Percentiles rank a stretch among this genome's conserved stretches.
Evolutionary conservation across 53 echinoderm and acorn worm species (phyloP).

Genomic region (Echinarachnius parma): DNA sequence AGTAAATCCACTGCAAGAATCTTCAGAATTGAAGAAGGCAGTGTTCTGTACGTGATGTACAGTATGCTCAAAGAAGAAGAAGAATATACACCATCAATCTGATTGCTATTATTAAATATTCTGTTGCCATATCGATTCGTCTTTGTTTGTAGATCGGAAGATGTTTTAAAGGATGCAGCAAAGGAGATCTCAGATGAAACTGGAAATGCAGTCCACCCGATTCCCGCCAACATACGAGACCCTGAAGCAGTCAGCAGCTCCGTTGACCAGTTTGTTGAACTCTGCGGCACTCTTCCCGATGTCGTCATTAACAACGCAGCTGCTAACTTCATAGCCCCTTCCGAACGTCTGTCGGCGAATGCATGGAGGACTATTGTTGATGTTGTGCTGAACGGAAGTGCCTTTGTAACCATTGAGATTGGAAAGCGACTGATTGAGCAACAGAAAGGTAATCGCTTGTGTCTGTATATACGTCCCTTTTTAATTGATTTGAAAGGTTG

Average conservation of each 20-base stretch:
- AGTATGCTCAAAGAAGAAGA: no score
- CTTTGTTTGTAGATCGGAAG: slow-evolving; percentile 35
- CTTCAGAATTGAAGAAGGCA: no score
- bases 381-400: slow-evolving; percentile 90
- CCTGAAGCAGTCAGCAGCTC: slow-evolving; percentile 62
- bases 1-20: no score
- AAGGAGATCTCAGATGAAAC: slow-evolving; percentile 71
- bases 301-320: slow-evolving; percentile 94
- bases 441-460: slow-evolving; percentile 72
- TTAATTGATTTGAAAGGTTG: no score
- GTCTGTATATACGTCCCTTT: no score
- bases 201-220: slow-evolving; percentile 83
- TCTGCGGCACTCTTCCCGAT: slow-evolving; percentile 67
- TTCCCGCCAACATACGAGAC: slow-evolving; percentile 76
- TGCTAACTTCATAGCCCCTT: slow-evolving; percentile 89
- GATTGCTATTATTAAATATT: no score
- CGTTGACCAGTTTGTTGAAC: slow-evolving; percentile 75
- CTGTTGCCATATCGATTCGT: no score
- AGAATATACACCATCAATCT: no score
- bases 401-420: slow-evolving; percentile 86
- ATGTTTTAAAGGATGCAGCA: slow-evolving; percentile 75
- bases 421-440: slow-evolving; percentile 86
- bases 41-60: no score
- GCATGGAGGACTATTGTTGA: slow-evolving; percentile 87
- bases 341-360: slow-evolving; percentile 89